These are phyloP conservation scores for Sebastes melanostomus DNA, from an alignment of 2,797 vertebrate genomes.

Conservation along the genomic window DNA sequence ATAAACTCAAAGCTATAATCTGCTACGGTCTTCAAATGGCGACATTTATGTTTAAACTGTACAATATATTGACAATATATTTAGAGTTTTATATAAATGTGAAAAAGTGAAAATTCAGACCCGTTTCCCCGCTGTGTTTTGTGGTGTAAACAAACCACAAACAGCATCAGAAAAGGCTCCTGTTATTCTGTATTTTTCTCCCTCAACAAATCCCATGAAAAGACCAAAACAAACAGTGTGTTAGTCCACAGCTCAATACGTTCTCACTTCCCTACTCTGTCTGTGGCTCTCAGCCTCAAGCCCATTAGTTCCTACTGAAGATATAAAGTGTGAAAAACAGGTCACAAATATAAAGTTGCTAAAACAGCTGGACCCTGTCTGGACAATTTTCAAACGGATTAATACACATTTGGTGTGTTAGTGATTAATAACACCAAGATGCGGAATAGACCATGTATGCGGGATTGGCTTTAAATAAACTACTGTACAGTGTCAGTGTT, in stretches of 20 bases:
- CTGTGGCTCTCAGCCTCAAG: background rate
- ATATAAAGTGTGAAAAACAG: background rate
- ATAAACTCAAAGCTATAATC: no score
- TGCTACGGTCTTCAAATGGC: no score
- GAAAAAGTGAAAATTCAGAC: background rate
- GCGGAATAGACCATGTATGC: no score
- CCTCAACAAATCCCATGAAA: background rate
- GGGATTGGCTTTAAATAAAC: background rate
- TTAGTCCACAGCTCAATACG: background rate
- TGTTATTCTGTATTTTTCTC: background rate
- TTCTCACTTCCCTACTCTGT: background rate
- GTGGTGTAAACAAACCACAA: conserved; percentile 2
- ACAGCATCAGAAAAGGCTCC: background rate
- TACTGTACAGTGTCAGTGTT: background rate
- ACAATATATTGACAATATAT: background rate
- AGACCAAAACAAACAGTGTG: conserved; percentile 3
- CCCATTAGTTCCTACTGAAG: background rate
- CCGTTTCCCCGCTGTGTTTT: background rate
- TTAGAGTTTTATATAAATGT: background rate
- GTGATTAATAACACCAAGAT: background rate
- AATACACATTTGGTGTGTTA: background rate
- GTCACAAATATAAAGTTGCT: background rate
- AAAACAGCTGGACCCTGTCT: background rate
- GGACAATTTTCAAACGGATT: background rate
- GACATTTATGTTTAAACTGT: background rate